phyloP scores from a whole-genome alignment of 2,888 invertebrate species.

The Philereme vetulata region DNA sequence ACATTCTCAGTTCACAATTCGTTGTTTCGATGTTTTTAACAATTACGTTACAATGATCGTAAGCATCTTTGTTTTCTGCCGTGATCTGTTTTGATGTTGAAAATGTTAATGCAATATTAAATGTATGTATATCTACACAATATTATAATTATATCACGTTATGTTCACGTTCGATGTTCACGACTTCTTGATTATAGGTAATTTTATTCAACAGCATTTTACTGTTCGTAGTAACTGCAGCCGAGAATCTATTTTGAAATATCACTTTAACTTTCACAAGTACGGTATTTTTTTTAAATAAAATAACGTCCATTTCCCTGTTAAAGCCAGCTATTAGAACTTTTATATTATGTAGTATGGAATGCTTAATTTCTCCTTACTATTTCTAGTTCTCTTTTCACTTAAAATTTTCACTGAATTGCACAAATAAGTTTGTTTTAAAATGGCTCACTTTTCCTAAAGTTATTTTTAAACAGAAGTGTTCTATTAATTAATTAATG shows the following conservation, averaged over 20 bases:
- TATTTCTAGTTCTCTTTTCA: constrained; percentile 79
- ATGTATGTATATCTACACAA: constrained; percentile 45
- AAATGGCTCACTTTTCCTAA: constrained; percentile 84
- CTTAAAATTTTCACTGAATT: constrained; percentile 79
- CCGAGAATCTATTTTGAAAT: constrained; percentile 54
- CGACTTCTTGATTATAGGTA: constrained; percentile 54
- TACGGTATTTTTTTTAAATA: constrained; percentile 58
- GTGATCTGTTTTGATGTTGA: constrained; percentile 44
- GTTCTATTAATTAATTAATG: constrained; percentile 61
- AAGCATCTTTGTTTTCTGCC: constrained; percentile 46
- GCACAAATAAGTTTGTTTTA: constrained; percentile 81
- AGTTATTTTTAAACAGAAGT: constrained; percentile 61
- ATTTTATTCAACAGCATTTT: constrained; percentile 43
- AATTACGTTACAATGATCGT: constrained; percentile 47
- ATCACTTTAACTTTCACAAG: constrained; percentile 48
- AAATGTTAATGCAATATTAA: constrained; percentile 52
- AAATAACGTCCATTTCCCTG: constrained; percentile 82
- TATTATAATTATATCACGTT: constrained; percentile 52
- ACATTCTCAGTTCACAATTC: constrained; percentile 53
- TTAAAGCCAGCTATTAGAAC: constrained; percentile 82
- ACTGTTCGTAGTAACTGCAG: constrained; percentile 57
- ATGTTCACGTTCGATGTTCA: constrained; percentile 61
- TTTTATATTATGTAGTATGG: constrained; percentile 78
- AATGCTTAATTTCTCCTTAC: constrained; percentile 82
- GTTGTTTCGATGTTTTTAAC: constrained; percentile 61